Conservation (phyloP, 1,140 invertebrate species). For the Cydia pomonella region DNA sequence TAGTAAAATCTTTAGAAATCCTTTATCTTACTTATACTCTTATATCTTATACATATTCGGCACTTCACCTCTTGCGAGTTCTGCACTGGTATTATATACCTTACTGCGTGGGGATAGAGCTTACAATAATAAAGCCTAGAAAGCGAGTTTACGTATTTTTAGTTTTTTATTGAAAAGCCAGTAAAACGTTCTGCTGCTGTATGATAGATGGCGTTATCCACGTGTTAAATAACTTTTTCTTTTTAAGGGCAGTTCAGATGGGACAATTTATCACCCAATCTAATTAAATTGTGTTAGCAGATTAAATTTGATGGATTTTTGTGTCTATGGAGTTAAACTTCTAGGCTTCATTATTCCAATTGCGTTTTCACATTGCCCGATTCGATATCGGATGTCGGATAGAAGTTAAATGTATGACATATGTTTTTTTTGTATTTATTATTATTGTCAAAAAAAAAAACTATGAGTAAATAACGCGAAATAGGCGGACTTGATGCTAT, state of each 20-base stretch:
- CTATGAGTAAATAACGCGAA: too few species aligned
- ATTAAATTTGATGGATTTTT: neutral
- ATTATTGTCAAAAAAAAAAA: too few species aligned
- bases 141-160: neutral
- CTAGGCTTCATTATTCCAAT: slow-evolving; percentile 5
- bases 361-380: too few species aligned
- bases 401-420: too few species aligned
- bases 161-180: neutral
- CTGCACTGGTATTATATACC: slow-evolving; percentile 28
- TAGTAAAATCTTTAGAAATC: slow-evolving; percentile 27
- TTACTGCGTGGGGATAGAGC: neutral
- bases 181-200: too few species aligned
- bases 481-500: too few species aligned
- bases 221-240: too few species aligned
- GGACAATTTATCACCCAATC: too few species aligned
- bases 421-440: too few species aligned
- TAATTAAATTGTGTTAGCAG: too few species aligned
- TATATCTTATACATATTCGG: slow-evolving; percentile 3
- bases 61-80: slow-evolving; percentile 24
- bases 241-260: neutral
- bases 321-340: neutral
- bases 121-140: neutral
- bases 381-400: too few species aligned
- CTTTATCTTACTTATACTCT: neutral
- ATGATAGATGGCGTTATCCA: too few species aligned